Evolutionary conservation across 2,888 invertebrate genomes (phyloP).

Genomic region (Eristalinus sepulchralis): DNA sequence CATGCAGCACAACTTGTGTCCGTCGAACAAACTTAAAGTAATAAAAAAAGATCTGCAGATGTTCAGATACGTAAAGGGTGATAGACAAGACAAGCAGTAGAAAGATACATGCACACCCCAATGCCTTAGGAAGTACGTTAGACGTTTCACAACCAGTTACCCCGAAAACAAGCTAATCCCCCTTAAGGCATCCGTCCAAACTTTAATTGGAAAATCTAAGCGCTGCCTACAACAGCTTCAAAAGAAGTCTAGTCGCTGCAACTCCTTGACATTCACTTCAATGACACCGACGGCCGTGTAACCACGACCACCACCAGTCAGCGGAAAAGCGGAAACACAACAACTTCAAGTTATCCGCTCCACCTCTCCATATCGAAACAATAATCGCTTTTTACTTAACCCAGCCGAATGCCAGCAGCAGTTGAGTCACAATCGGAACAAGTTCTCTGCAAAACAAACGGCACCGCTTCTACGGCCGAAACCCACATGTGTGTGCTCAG

Average conservation of each 20-base stretch:
- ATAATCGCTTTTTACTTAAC: conserved; percentile 15
- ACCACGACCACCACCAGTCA: neutral
- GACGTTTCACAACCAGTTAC: too few relatives aligned
- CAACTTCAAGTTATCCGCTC: conserved; percentile 31
- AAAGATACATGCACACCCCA: too few relatives aligned
- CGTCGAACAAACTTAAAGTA: too few relatives aligned
- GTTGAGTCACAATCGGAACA: conserved; percentile 10
- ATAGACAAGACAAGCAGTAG: too few relatives aligned
- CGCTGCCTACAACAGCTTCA: neutral
- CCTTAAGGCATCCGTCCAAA: too few relatives aligned
- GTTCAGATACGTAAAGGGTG: too few relatives aligned
- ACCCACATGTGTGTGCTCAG: conserved; percentile 25
- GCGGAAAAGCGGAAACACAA: conserved; percentile 34
- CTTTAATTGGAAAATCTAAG: neutral
- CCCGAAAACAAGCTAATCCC: too few relatives aligned
- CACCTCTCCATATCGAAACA: conserved; percentile 21
- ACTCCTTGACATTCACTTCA: neutral
- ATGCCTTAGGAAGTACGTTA: too few relatives aligned
- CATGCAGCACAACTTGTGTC: too few relatives aligned
- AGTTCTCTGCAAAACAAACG: neutral
- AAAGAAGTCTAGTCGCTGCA: neutral
- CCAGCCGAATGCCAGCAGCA: neutral
- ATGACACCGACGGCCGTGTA: neutral
- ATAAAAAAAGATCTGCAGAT: too few relatives aligned
- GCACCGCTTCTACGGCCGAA: conserved; percentile 1